phyloP scores from a whole-genome alignment of 2,797 vertebrate species.

The Eulemur coronatus region DNA sequence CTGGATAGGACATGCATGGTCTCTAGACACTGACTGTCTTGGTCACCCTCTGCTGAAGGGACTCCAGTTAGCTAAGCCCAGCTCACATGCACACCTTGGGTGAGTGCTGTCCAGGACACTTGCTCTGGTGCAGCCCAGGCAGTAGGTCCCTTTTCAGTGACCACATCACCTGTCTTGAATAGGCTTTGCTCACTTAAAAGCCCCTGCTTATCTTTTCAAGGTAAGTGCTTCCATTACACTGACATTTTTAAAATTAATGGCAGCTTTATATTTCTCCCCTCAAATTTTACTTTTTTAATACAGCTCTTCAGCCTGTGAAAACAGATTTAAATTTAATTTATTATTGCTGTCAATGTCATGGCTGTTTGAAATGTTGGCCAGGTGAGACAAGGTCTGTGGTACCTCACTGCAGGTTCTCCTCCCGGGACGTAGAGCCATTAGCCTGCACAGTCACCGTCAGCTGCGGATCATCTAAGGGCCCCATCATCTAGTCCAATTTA shows the following conservation, averaged over 20 bases:
- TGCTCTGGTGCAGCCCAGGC: background rate
- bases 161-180: background rate
- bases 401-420: background rate
- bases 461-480: background rate
- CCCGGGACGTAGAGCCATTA: too few relatives aligned
- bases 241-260: background rate
- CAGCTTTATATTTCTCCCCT: background rate
- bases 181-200: background rate
- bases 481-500: background rate
- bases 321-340: background rate
- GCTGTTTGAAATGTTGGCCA: background rate
- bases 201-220: background rate
- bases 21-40: background rate
- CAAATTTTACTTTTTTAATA: background rate
- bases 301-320: background rate
- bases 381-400: background rate
- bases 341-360: background rate
- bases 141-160: background rate
- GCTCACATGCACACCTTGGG: background rate
- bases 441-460: background rate
- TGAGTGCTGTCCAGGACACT: background rate
- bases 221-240: background rate
- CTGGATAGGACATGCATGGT: background rate
- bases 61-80: background rate
- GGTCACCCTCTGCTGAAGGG: background rate